Evolutionary conservation across 2,888 invertebrate species (phyloP).

Genomic region (Suillia variegata): DNA sequence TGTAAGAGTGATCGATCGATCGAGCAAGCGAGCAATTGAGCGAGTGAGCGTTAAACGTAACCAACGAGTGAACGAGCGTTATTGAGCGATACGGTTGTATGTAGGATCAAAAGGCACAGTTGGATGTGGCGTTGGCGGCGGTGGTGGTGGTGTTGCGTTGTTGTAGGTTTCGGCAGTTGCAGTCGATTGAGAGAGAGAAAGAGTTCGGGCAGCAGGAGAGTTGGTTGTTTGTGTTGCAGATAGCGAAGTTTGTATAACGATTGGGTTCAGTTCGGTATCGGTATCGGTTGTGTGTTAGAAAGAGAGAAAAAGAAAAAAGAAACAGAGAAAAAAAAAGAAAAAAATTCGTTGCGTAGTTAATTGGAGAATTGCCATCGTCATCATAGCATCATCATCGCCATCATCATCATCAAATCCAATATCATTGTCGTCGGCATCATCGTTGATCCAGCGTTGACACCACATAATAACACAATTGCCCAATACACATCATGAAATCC

Average conservation of each 20-base stretch:
- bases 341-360: slow-evolving; percentile 15
- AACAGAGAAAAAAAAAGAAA: slow-evolving; percentile 33
- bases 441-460: slow-evolving; percentile 49
- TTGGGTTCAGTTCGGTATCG: too few relatives aligned
- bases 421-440: too few relatives aligned
- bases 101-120: slow-evolving; percentile 17
- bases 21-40: slow-evolving; percentile 24
- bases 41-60: slow-evolving; percentile 17
- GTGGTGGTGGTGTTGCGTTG: slow-evolving; percentile 25
- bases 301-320: slow-evolving; percentile 38
- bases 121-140: slow-evolving; percentile 24
- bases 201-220: too few relatives aligned
- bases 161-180: slow-evolving; percentile 1
- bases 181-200: slow-evolving; percentile 13
- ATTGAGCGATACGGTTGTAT: slow-evolving; percentile 25
- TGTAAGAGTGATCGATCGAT: too few relatives aligned
- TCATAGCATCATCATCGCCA: background rate
- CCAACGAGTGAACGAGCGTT: slow-evolving; percentile 24
- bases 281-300: slow-evolving; percentile 30
- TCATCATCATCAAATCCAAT: slow-evolving; percentile 1
- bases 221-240: slow-evolving; percentile 24
- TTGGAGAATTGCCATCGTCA: background rate
- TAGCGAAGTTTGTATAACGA: background rate
- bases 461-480: slow-evolving; percentile 34
- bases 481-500: slow-evolving; percentile 30